A percentile compares a stretch with the other conserved stretches of the same genome.
Conservation (phyloP, 2,797 vertebrate genomes). For the Meriones psammophilus region DNA sequence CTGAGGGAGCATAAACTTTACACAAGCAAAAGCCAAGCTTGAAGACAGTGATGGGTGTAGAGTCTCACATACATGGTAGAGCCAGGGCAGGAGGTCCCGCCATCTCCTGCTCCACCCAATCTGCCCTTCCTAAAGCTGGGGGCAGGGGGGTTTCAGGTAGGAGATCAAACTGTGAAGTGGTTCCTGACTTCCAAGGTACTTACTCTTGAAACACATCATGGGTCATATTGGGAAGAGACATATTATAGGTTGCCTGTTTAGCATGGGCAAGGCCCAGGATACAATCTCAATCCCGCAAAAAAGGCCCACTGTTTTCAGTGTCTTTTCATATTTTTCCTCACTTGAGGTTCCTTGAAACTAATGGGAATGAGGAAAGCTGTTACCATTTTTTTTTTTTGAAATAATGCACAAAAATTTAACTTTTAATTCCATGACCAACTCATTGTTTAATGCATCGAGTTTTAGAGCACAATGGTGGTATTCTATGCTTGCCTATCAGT, state of each 20-base stretch:
- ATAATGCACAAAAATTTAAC: not conserved
- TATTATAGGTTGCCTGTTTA: not conserved
- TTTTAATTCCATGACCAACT: not conserved
- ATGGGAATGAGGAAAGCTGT: not conserved
- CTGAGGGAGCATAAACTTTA: not conserved
- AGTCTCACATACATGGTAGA: not conserved
- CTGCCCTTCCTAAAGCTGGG: not conserved
- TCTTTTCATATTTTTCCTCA: conserved; percentile 23
- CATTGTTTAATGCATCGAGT: conserved; percentile 45
- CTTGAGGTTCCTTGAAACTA: conserved; percentile 16
- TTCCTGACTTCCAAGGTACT: conserved; percentile 8
- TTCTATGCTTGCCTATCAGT: not conserved
- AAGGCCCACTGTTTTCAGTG: not conserved
- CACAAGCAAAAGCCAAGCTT: not conserved
- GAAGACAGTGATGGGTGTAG: not conserved
- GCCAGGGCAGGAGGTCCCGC: not conserved
- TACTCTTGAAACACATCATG: conserved; percentile 1
- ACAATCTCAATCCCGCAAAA: not conserved
- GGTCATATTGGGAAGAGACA: not conserved
- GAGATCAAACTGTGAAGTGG: not conserved
- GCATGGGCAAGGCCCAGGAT: not conserved
- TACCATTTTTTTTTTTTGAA: not conserved
- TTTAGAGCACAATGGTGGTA: conserved; percentile 55
- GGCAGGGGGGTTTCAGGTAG: not conserved
- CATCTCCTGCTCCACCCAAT: not conserved